Evolutionary conservation across 2,888 invertebrate species (phyloP).

Genomic region (Eumerus sabulonum): DNA sequence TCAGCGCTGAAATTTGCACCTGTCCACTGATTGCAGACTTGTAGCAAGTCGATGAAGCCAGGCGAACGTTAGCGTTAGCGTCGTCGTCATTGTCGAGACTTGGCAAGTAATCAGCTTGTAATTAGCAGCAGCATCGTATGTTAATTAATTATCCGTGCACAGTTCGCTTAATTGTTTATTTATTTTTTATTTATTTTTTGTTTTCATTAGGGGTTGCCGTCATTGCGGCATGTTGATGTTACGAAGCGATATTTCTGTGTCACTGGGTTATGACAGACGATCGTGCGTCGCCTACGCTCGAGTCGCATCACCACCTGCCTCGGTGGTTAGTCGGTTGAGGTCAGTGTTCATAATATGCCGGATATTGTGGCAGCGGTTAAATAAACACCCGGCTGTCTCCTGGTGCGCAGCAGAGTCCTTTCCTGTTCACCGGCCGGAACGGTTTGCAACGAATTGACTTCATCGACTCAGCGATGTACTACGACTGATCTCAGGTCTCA

Average conservation of each 20-base stretch:
- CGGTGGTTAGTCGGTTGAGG: slow-evolving; percentile 23
- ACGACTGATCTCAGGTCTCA: slow-evolving; percentile 53
- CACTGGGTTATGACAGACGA: slow-evolving; percentile 56
- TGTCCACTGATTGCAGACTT: slow-evolving; percentile 61
- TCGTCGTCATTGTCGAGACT: slow-evolving; percentile 18
- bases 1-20: slow-evolving; percentile 68
- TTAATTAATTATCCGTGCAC: slow-evolving; percentile 66
- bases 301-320: slow-evolving; percentile 23
- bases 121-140: slow-evolving; percentile 64
- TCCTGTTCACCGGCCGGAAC: slow-evolving; percentile 57
- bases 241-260: slow-evolving; percentile 50
- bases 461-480: slow-evolving; percentile 22
- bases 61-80: slow-evolving; percentile 12
- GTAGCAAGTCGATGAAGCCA: slow-evolving; percentile 6
- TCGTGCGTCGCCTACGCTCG: slow-evolving; percentile 47
- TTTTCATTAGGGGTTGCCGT: slow-evolving; percentile 1
- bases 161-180: slow-evolving; percentile 61
- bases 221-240: not conserved
- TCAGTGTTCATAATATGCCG: slow-evolving; percentile 32
- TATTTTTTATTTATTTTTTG: slow-evolving; percentile 40
- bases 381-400: slow-evolving; percentile 20
- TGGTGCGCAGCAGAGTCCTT: not conserved
- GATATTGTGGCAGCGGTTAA: no score
- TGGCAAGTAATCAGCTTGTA: slow-evolving; percentile 58
- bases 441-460: slow-evolving; percentile 39